Percentiles rank a stretch among this genome's conserved stretches.
Conservation (phyloP, 2,797 vertebrate genomes). For the Echiichthys vipera region DNA sequence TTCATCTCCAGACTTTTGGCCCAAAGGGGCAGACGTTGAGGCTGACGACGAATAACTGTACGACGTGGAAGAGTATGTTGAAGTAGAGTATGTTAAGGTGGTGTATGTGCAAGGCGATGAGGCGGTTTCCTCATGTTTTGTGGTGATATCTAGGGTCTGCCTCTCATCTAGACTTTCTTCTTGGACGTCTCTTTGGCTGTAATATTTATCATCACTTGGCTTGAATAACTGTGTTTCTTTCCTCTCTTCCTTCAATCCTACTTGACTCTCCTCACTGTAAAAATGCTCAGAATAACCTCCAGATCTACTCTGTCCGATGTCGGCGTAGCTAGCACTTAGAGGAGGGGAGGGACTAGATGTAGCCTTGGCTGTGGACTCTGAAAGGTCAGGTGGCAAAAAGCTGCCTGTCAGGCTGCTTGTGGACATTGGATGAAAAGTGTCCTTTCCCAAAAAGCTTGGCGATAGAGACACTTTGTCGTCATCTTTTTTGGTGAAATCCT, state of each 20-base stretch:
- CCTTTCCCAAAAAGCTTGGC: conserved; percentile 29
- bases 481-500: conserved; percentile 37
- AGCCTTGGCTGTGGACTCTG: conserved; percentile 50
- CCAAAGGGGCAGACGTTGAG: conserved; percentile 81
- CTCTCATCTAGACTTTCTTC: conserved; percentile 44
- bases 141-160: conserved; percentile 32
- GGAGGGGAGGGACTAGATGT: conserved; percentile 47
- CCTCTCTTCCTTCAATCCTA: conserved; percentile 49
- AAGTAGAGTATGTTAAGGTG: conserved; percentile 73
- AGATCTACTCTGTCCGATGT: conserved; percentile 61
- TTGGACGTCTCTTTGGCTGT: conserved; percentile 60
- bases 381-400: conserved; percentile 41
- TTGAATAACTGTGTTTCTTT: conserved; percentile 50
- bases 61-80: conserved; percentile 72
- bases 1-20: conserved; percentile 68
- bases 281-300: conserved; percentile 57
- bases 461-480: conserved; percentile 44
- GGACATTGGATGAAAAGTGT: conserved; percentile 25
- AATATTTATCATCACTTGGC: conserved; percentile 56
- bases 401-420: conserved; percentile 46
- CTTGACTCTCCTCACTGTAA: conserved; percentile 42
- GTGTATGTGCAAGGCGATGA: conserved; percentile 79
- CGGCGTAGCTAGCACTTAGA: conserved; percentile 61
- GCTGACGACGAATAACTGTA: conserved; percentile 78
- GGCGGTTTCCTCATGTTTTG: conserved; percentile 71